phyloP scores from a whole-genome alignment of 1,140 invertebrate genomes.

The Hylyphantes graminicola region DNA sequence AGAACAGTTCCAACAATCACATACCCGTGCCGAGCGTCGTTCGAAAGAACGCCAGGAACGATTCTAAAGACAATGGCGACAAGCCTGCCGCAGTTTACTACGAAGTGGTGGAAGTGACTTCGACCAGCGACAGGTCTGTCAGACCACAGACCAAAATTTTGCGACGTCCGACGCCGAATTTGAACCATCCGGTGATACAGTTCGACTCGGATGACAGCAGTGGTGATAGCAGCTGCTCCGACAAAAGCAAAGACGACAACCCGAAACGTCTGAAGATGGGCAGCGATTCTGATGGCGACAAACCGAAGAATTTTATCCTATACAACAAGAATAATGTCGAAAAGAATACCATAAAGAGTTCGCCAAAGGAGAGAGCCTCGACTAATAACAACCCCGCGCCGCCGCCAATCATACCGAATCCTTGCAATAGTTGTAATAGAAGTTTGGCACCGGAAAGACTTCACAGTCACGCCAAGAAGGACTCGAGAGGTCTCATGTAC shows the following conservation, averaged over 20 bases:
- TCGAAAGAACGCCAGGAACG: constrained; percentile 51
- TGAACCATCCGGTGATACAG: constrained; percentile 62
- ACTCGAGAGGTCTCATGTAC: constrained; percentile 40
- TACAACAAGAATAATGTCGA: constrained; percentile 56
- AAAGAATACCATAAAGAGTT: constrained; percentile 35
- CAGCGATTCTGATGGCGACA: constrained; percentile 1
- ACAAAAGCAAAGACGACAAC: constrained; percentile 48
- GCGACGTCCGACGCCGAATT: constrained; percentile 60
- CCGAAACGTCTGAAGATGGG: constrained; percentile 43
- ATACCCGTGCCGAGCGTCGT: constrained; percentile 12
- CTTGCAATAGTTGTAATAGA: constrained; percentile 73
- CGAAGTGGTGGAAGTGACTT: not conserved
- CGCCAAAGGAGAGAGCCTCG: constrained; percentile 37
- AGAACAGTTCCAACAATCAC: constrained; percentile 31
- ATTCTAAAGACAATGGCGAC: constrained; percentile 14
- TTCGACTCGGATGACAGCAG: constrained; percentile 52
- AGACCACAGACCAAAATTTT: constrained; percentile 61
- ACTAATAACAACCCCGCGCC: not conserved
- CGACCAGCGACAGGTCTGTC: constrained; percentile 40
- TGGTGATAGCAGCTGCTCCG: constrained; percentile 33
- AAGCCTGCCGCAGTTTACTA: not conserved
- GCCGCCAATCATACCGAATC: constrained; percentile 67
- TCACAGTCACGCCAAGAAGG: constrained; percentile 72
- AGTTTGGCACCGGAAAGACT: constrained; percentile 73
- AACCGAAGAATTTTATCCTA: constrained; percentile 46